Base-by-base conservation (phyloP, 64 coral and sea anemone species). In the Astreopora myriophthalma region DNA sequence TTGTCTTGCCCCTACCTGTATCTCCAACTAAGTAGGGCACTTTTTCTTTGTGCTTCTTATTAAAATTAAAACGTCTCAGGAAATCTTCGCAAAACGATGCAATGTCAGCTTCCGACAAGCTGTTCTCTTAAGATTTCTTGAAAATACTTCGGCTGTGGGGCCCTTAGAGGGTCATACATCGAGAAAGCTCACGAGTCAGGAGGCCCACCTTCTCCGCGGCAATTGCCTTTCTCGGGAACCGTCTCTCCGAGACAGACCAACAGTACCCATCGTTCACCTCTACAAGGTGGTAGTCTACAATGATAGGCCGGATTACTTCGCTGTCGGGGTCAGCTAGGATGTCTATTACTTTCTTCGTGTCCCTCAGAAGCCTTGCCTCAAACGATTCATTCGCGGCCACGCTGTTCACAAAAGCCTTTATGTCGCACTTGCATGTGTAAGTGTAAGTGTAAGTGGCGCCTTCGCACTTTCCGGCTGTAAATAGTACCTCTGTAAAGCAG, bases 41-140 rank as follows among this genome's bases (percentile, higher is more conserved):
- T 67, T 39, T 90, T 34, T 90, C 88, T 87, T 35, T 93, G 84
- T 76, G 44, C 34, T 44, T 93, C 77, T 71, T 36, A 49, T 78
- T 79, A 81, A 57, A 80, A 70, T 69, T 90, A 84, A 34, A 49
- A 93, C 6, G n/a, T 14, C 42, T 57, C 0, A 93, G 17, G 64
- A 93, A 86, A 48, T 93, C 91, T 26, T 87, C 20, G 13, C 71
- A 87, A 38, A 87, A 93, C n/a, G 22, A 73, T 22, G 68, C 48
- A 23, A 67, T 64, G 8, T 87, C 34, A 37, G 67, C 71, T 20
- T 28, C 24, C 8, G 35, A 23, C 5, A 87, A 27, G 49, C 91
- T 87, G 42, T 93, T 63, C 34, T 79, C 13, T n/a, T 7, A 93
- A 75, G 14, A 87, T 69, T 67, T 93, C 91, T 38, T 36, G 65